These are phyloP conservation scores for Perca flavescens DNA, from an alignment of 2,113 vertebrate genomes.

Conservation along the genomic window DNA sequence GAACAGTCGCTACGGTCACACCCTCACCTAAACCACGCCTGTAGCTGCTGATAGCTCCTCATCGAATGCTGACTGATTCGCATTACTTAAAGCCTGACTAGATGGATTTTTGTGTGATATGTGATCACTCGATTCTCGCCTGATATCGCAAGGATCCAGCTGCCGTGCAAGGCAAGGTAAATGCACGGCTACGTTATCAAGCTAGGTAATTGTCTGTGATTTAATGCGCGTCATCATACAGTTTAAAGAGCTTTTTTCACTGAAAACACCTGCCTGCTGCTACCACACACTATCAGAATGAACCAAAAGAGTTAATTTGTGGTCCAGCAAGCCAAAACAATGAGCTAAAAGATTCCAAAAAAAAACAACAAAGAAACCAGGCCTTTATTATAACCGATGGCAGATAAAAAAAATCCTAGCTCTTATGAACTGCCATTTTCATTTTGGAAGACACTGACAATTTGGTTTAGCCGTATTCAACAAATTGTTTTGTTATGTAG, in stretches of 20 bases:
- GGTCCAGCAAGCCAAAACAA: background rate
- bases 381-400: background rate
- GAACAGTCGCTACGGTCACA: too few species aligned
- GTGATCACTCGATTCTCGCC: too few species aligned
- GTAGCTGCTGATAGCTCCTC: too few species aligned
- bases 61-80: too few species aligned
- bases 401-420: background rate
- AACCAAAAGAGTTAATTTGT: background rate
- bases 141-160: too few species aligned
- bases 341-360: background rate
- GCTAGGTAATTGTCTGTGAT: background rate
- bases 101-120: too few species aligned
- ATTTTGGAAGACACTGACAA: background rate
- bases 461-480: background rate
- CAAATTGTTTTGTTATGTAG: background rate
- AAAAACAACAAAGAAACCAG: background rate
- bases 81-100: too few species aligned
- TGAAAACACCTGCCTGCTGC: background rate
- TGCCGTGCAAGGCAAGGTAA: too few species aligned
- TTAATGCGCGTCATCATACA: background rate
- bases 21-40: too few species aligned
- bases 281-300: background rate
- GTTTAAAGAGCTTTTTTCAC: background rate
- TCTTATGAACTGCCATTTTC: background rate
- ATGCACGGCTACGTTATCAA: background rate